A percentile compares a stretch with the other conserved stretches of the same genome.
These are phyloP conservation scores for Steatornis caripensis DNA, from an alignment of 2,113 vertebrate genomes.

Conservation along the genomic window DNA sequence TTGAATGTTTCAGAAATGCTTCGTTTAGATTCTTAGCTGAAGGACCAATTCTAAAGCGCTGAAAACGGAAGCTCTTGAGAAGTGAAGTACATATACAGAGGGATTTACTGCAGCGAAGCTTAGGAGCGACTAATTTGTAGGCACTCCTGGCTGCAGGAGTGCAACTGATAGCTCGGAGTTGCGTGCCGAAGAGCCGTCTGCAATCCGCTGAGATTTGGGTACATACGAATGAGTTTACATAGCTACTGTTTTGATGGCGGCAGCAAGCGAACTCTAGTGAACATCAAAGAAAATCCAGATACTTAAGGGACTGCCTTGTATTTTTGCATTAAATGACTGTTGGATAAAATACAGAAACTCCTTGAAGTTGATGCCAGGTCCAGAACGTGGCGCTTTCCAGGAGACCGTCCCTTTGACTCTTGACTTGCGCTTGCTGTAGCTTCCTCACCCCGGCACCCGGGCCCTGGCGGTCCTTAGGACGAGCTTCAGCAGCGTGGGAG, in stretches of 20 bases:
- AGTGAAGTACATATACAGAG: not conserved
- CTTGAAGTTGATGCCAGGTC: not conserved
- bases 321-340: not conserved
- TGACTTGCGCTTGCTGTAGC: not conserved
- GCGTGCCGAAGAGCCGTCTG: not conserved
- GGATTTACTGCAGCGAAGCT: not conserved
- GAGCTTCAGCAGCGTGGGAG: not conserved
- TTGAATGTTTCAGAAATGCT: not conserved
- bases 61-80: not conserved
- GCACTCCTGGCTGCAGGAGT: not conserved
- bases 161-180: not conserved
- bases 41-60: not conserved
- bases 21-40: not conserved
- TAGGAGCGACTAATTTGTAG: not conserved
- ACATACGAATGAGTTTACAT: accelerated
- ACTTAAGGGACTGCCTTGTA: not conserved
- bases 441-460: not conserved
- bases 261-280: not conserved
- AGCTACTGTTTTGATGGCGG: not conserved
- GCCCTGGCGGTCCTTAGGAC: too few species aligned
- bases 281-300: not conserved
- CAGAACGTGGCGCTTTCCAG: not conserved
- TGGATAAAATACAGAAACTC: not conserved
- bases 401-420: not conserved
- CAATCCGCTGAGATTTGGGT: not conserved